Evolutionary conservation across 1,140 invertebrate genomes (phyloP), one percentile per base, ranked within the genome.

Genomic region (Plutomurus gul): DNA sequence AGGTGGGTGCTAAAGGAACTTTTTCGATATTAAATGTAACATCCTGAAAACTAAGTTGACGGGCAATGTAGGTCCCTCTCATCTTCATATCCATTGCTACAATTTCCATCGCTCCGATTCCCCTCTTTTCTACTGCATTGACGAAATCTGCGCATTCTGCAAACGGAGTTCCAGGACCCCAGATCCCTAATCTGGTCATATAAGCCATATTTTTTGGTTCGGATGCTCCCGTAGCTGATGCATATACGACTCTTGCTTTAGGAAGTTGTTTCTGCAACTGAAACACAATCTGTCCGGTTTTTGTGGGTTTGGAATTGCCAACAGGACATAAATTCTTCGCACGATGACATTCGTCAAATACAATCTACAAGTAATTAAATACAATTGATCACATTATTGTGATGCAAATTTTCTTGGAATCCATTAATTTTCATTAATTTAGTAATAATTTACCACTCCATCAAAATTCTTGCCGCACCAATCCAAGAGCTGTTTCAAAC

Each of bases 41-140:
- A 18, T 94, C 96, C 84, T 96, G 93, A 86, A 99, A 99, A 85
- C 96, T 99, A 4, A 99, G 90, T 87, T 99, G 98, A 11, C 98
- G 88, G 1, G 98, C 98, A 79, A 99, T 98, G 86, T 99, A 99
- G 93, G 98, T 97, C 77, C 98, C 98, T 79, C 97, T 90, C 11
- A 98, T 87, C 87, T 99, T 99, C 97, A 99, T 99, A 87, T 99
- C 98, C 97, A 99, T 99, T 0, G 98, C 98, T 43, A 99, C 97
- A 73, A 99, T 94, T 88, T 99, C 98, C 98, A 99, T 99, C 80
- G 97, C 98, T 75, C 98, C 98, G 40, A 99, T 97, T 51, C 98
- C 98, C 78, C 96, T 90, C 86, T 96, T 96, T 86, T 99, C 97
- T 4, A 99, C 96, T 4, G 97, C 95, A 25, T 93, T 92, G 72